Percentiles rank a stretch among this genome's conserved stretches.
Evolutionary conservation across 2,113 vertebrate genomes (phyloP).

Genomic region (Rhea americana): DNA sequence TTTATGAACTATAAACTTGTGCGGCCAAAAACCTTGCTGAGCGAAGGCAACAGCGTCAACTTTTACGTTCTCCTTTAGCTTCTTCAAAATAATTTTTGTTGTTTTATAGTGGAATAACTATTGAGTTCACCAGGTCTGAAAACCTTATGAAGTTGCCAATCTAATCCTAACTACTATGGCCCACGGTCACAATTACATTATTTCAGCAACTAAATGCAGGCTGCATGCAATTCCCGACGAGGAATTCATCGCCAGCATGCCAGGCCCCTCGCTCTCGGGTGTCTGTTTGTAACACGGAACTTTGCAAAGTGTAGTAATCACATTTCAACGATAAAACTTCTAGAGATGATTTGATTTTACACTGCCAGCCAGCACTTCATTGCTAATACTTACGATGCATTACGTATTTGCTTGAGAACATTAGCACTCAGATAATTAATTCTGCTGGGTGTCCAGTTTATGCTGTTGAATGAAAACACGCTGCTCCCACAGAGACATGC

Average conservation of each 20-base stretch:
- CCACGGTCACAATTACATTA: not conserved
- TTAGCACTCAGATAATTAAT: conserved; percentile 61
- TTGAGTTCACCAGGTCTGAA: conserved; percentile 13
- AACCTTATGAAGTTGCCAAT: not conserved
- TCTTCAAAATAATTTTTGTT: conserved; percentile 40
- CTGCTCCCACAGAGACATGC: conserved; percentile 4
- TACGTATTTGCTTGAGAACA: conserved; percentile 49
- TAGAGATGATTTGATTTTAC: conserved; percentile 59
- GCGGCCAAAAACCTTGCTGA: not conserved
- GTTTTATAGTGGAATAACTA: not conserved
- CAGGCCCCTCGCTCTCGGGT: not conserved
- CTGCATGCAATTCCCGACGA: not conserved
- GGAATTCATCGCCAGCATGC: not conserved
- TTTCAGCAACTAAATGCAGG: conserved; percentile 8
- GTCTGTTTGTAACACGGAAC: not conserved
- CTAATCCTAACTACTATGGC: conserved; percentile 8
- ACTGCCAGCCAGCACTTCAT: conserved; percentile 23
- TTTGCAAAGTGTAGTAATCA: conserved; percentile 2
- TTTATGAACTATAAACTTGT: not conserved
- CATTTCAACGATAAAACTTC: conserved; percentile 54
- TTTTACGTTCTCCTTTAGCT: not conserved
- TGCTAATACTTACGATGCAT: conserved; percentile 42
- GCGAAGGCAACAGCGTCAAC: not conserved
- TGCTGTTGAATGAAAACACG: conserved; percentile 27
- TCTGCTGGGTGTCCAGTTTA: not conserved